Evolutionary conservation across 2,888 invertebrate species (phyloP), one percentile per base, ranked within the genome.

Genomic region (Calliphora vomitoria): DNA sequence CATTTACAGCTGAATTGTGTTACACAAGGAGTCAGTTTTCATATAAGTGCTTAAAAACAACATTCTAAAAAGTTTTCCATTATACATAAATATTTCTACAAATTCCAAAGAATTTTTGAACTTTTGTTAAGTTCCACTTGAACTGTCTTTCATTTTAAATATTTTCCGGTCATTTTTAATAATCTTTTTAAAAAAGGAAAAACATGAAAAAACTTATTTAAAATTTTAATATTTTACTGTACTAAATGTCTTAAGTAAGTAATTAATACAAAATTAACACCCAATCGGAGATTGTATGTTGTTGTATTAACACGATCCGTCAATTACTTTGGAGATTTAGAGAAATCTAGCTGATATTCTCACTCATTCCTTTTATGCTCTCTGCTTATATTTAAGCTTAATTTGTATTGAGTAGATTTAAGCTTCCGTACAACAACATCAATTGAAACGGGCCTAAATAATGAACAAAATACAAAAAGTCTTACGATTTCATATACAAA

Each of bases 341-440:
- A 50, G 13, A 55, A 55, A 15, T 66, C n/a, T 44, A 41, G 20
- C 10, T 58, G 1, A 4, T 38, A 2, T 41, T 8, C 13, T 68
- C 55, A 50, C 41, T 44, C 15, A 55, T 75, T 76, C 53, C 41
- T 69, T 15, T 15, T 38, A 1, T 74, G 15, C 60, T 64, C 76
- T 71, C 83, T 41, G 20, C 20, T 20, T 15, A 64, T 8, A 44
- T 69, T 20, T 41, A 78, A 83, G 83, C 76, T 83, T 68, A 71
- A 53, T 38, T 68, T 64, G 53, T 6, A 8, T 11, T 76, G 35
- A 58, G 31, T 25, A 75, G 55, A 44, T 62, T 53, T 41, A 78
- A 83, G 83, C 83, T 83, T 78, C 55, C 50, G 13, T 50, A 13
- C 41, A 69, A 31, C 66, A 58, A 13, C 25, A 25, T 13, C 20